These are phyloP conservation scores for Pseudonaja textilis DNA, from an alignment of 2,113 vertebrate species.

Conservation along the genomic window DNA sequence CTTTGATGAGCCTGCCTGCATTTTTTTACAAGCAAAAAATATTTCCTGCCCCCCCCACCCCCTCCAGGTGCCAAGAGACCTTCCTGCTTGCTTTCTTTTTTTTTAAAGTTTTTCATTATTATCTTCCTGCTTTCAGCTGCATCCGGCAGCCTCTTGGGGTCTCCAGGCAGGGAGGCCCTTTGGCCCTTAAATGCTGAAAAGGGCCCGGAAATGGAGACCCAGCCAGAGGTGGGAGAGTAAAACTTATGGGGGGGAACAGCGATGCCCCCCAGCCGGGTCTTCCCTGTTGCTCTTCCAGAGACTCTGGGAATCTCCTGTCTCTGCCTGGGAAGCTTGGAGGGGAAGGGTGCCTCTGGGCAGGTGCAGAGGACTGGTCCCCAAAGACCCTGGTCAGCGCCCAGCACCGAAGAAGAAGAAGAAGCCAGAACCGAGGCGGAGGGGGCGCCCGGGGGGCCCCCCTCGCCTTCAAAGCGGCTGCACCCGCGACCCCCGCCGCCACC, in stretches of 20 bases:
- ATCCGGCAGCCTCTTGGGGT: not conserved
- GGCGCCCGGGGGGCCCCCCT: not conserved
- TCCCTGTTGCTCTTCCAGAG: not conserved
- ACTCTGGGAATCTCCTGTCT: not conserved
- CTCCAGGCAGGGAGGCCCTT: not conserved
- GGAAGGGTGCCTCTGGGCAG: not conserved
- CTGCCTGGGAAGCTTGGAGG: not conserved
- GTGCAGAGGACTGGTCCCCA: not conserved
- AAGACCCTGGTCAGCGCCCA: not conserved
- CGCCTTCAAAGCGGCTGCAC: not conserved
- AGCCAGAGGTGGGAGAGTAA: not conserved
- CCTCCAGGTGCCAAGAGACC: not conserved
- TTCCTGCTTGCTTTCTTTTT: no score
- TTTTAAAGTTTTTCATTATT: no score
- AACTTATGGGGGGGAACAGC: not conserved
- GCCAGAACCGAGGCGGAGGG: not conserved
- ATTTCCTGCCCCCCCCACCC: not conserved
- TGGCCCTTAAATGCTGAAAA: not conserved
- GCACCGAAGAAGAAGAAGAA: not conserved
- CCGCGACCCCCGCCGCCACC: no score
- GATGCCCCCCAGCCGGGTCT: no score
- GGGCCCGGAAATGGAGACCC: not conserved
- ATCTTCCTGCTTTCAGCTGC: constrained; percentile 22
- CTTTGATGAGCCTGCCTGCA: not conserved
- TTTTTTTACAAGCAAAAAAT: no score